Evolutionary conservation across 2,888 invertebrate genomes (phyloP).

Genomic region (Seladonia tumulorum): DNA sequence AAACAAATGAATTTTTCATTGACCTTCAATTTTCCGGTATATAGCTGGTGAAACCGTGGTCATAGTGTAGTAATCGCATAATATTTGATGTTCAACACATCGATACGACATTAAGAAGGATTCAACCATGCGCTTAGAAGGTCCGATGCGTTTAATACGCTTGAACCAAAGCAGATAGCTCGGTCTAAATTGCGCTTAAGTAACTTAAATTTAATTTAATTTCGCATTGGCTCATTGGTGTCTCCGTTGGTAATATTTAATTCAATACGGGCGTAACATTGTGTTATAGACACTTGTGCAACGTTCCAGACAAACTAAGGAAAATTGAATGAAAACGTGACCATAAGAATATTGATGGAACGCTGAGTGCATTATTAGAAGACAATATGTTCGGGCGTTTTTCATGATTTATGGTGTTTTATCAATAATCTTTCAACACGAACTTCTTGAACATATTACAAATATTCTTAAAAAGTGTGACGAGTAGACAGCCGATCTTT

Average conservation of each 20-base stretch:
- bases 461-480: background rate
- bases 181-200: constrained; percentile 60
- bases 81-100: constrained; percentile 11
- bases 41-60: constrained; percentile 25
- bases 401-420: background rate
- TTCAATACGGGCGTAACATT: constrained; percentile 58
- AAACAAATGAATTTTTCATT: background rate
- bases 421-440: background rate
- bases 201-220: constrained; percentile 62
- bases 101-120: constrained; percentile 41
- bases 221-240: constrained; percentile 60
- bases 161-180: constrained; percentile 60
- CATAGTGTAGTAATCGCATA: background rate
- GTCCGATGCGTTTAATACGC: constrained; percentile 55
- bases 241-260: constrained; percentile 56
- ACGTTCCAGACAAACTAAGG: constrained; percentile 28
- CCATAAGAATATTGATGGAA: constrained; percentile 7
- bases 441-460: background rate
- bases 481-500: background rate
- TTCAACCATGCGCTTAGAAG: constrained; percentile 53
- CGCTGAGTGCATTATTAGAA: constrained; percentile 10
- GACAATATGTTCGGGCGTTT: background rate
- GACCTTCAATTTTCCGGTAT: background rate
- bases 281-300: constrained; percentile 45
- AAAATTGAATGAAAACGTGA: constrained; percentile 43